Evolutionary conservation across 2,113 vertebrate species (phyloP), one percentile per base, ranked within the genome.

Genomic region (Erinaceus europaeus): DNA sequence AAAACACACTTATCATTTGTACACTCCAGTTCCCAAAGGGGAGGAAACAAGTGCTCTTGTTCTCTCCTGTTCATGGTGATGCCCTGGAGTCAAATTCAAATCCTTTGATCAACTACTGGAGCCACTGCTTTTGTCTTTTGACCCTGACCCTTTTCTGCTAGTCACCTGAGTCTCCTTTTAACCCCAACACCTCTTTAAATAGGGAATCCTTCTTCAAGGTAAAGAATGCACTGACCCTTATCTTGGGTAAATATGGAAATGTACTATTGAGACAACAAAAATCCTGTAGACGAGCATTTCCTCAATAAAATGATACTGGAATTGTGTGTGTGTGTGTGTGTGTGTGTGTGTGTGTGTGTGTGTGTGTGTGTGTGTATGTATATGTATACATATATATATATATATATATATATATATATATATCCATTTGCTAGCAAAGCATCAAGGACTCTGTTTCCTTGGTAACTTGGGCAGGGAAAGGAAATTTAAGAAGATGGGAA

Each of bases 401-500:
- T n/a, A n/a, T n/a, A n/a, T n/a, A n/a, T n/a, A n/a, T n/a, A n/a
- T n/a, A n/a, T n/a, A n/a, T n/a, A n/a, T n/a, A n/a, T n/a, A n/a
- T 17, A 87, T 8, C n/a, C 23, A 77, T 74, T 78, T 81, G 23
- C 21, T 81, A 82, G 52, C 29, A n/a, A 74, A 52, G 75, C 69
- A 48, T 71, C 12, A 23, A 79, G 50, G 52, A 72, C 42, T 71
- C 12, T 9, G 50, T 91, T 89, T 93, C 85, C 85, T 78, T 85
- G 87, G 89, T 72, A 82, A 92, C 87, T 46, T 46, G 65, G 61
- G 34, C 40, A 78, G 42, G 48, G 74, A 78, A 80, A 80, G 69
- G 64, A 64, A 86, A 78, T 79, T 75, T 52, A 59, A 53, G 32
- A 62, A 53, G 69, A 59, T 84, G 15, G 52, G 84, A 90, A 90